Evolutionary conservation across 2,888 invertebrate species (phyloP).

Genomic region (Poecilus cupreus): DNA sequence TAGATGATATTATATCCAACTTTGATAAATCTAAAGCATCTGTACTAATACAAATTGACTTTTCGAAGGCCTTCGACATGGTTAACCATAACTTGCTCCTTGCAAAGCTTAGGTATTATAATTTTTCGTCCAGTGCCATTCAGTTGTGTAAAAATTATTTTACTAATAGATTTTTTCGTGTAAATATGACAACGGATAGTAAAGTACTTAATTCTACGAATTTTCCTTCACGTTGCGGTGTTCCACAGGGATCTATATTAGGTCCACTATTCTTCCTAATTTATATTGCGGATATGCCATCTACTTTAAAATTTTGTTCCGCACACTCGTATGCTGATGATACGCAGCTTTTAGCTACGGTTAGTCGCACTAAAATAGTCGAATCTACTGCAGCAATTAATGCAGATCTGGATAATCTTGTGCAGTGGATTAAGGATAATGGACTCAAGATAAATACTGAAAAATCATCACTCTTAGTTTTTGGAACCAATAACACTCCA

Average conservation of each 20-base stretch:
- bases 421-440: background rate
- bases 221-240: too few species aligned
- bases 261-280: background rate
- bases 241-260: too few species aligned
- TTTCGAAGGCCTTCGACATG: slow-evolving; percentile 3
- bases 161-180: background rate
- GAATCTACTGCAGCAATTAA: background rate
- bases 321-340: background rate
- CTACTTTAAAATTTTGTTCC: background rate
- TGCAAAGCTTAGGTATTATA: background rate
- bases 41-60: background rate
- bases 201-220: background rate
- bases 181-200: background rate
- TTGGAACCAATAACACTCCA: background rate
- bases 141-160: background rate
- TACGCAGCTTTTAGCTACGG: background rate
- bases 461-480: background rate
- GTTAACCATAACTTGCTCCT: too few species aligned
- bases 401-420: background rate
- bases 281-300: background rate
- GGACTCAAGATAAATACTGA: background rate
- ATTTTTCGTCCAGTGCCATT: background rate
- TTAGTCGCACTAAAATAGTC: background rate
- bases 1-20: background rate
- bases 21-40: background rate